Conservation (phyloP, 2,888 invertebrate species). For the Melieria crassipennis region DNA sequence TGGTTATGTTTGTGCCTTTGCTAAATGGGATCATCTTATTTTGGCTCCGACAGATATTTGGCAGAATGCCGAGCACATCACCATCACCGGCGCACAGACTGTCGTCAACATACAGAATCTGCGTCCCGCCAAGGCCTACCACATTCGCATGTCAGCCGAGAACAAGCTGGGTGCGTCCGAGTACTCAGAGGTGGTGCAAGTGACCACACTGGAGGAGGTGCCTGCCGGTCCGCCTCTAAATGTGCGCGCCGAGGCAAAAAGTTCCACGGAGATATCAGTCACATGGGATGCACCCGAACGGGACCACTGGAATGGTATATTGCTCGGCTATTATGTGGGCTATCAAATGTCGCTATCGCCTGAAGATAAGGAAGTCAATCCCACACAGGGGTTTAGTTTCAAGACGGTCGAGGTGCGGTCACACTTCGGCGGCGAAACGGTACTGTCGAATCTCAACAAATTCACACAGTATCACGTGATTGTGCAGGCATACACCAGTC, state of each 20-base stretch:
- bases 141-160: constrained; percentile 87
- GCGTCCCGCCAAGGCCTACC: constrained; percentile 87
- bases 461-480: constrained; percentile 84
- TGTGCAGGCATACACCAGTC: constrained; percentile 87
- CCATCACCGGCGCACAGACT: constrained; percentile 84
- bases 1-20: too few relatives aligned
- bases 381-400: constrained; percentile 74
- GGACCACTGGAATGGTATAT: constrained; percentile 88
- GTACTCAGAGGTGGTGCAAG: constrained; percentile 85
- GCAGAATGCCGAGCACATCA: constrained; percentile 84
- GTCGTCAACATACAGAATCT: constrained; percentile 83
- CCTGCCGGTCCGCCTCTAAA: constrained; percentile 85
- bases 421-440: constrained; percentile 76
- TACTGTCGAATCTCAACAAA: constrained; percentile 77
- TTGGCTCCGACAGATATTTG: constrained; percentile 71
- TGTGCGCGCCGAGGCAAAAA: constrained; percentile 83
- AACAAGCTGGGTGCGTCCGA: constrained; percentile 89
- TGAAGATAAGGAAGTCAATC: constrained; percentile 65
- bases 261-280: constrained; percentile 84
- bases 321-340: constrained; percentile 87
- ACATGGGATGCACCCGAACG: constrained; percentile 89
- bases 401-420: constrained; percentile 81
- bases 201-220: constrained; percentile 86
- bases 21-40: not conserved
- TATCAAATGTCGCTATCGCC: constrained; percentile 72